Percentiles rank a stretch among this genome's conserved stretches.
Evolutionary conservation across 2,113 vertebrate genomes (phyloP).

Genomic region (Psilopsiagon aurifrons): DNA sequence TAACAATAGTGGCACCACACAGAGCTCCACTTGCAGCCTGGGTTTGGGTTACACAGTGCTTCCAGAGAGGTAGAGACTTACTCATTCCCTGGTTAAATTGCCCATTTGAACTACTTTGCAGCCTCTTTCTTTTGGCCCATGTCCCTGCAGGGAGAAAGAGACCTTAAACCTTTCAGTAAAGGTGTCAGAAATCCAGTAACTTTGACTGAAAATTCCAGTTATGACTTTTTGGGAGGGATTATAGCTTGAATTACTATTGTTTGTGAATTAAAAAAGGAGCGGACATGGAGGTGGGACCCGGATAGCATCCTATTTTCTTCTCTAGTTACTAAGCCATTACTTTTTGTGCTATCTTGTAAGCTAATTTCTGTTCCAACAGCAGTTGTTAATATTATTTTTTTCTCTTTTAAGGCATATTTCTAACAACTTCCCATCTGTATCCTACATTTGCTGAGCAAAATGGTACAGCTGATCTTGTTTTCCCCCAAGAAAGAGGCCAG

Average conservation of each 20-base stretch:
- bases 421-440: not conserved
- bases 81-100: not conserved
- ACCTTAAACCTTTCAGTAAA: not conserved
- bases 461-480: not conserved
- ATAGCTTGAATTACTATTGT: not conserved
- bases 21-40: not conserved
- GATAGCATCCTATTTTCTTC: not conserved
- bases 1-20: slow-evolving; percentile 41
- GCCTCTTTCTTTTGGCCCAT: not conserved
- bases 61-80: not conserved
- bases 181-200: not conserved
- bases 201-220: not conserved
- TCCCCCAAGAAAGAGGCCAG: fast-evolving
- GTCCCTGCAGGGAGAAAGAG: not conserved
- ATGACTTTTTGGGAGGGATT: not conserved
- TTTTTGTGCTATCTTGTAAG: not conserved
- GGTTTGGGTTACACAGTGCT: not conserved
- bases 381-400: fast-evolving
- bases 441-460: not conserved
- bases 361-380: not conserved
- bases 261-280: not conserved
- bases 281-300: not conserved
- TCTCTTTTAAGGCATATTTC: not conserved
- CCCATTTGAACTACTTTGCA: not conserved
- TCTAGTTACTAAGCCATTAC: not conserved